Evolutionary conservation across 2,797 vertebrate species (phyloP).

Genomic region (Artibeus jamaicensis): DNA sequence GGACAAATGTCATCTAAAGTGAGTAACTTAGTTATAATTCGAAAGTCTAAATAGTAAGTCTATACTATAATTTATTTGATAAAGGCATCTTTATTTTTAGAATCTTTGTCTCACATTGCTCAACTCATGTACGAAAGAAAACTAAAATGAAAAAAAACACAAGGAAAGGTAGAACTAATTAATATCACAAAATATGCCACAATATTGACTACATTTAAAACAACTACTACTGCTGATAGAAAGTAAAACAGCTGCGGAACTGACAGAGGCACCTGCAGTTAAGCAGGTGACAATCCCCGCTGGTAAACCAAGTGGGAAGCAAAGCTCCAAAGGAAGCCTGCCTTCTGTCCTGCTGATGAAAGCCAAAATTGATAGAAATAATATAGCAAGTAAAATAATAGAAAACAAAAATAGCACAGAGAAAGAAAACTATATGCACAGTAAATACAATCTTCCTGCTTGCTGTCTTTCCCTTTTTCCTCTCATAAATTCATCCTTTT

Average conservation of each 20-base stretch:
- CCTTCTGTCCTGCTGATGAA: background rate
- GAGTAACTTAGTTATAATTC: background rate
- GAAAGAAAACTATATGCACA: slow-evolving; percentile 21
- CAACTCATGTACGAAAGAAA: background rate
- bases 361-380: slow-evolving; percentile 17
- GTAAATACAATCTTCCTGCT: background rate
- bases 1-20: background rate
- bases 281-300: background rate
- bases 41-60: background rate
- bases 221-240: background rate
- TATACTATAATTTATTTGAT: background rate
- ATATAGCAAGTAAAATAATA: background rate
- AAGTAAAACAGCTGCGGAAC: background rate
- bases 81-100: background rate
- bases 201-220: slow-evolving; percentile 40
- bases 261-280: background rate
- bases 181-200: background rate
- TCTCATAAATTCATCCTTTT: background rate
- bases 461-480: background rate
- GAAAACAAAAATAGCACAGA: slow-evolving; percentile 44
- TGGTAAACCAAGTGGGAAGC: slow-evolving; percentile 12
- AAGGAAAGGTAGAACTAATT: background rate
- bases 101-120: background rate
- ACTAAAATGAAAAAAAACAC: background rate
- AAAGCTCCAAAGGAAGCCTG: background rate